Percentiles rank a stretch among this genome's conserved stretches.
Conservation (phyloP, 2,888 invertebrate species). For the Drepana falcataria region DNA sequence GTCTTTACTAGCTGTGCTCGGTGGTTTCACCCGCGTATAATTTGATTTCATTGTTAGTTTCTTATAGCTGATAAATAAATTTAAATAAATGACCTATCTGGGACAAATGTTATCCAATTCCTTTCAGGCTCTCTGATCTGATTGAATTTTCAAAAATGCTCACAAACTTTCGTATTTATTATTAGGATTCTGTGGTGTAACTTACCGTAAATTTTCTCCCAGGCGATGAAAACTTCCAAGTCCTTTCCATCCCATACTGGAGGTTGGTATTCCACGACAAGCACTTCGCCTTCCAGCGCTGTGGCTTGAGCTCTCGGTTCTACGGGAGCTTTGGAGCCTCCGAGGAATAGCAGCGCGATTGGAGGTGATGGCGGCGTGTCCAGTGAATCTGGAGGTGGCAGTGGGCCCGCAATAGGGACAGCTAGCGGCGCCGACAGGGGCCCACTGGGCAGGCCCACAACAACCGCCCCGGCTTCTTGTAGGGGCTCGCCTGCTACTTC, state of each 20-base stretch:
- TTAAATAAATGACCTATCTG: too few species aligned
- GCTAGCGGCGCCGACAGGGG: conserved; percentile 54
- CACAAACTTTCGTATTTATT: neutral
- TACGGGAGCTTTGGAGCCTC: conserved; percentile 81
- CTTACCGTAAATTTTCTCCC: conserved; percentile 74
- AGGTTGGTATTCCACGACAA: conserved; percentile 79
- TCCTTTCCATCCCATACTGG: conserved; percentile 76
- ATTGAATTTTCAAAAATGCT: too few species aligned
- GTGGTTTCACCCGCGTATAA: too few species aligned
- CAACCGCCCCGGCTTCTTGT: conserved; percentile 60
- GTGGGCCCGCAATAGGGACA: conserved; percentile 45
- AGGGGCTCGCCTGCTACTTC: conserved; percentile 68
- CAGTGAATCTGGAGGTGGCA: conserved; percentile 46
- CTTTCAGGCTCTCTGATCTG: too few species aligned
- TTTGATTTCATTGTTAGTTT: too few species aligned
- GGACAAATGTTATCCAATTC: too few species aligned
- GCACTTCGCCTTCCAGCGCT: conserved; percentile 80
- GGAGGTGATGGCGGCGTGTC: conserved; percentile 46
- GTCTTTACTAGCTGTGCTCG: too few species aligned
- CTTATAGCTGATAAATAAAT: too few species aligned
- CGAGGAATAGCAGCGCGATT: conserved; percentile 74
- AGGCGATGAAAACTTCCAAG: conserved; percentile 64
- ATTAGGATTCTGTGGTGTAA: conserved; percentile 5
- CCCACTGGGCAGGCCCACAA: conserved; percentile 59
- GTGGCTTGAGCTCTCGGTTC: conserved; percentile 78